phyloP scores from a whole-genome alignment of 2,797 vertebrate genomes.

The Schizothorax lantsangensis region DNA sequence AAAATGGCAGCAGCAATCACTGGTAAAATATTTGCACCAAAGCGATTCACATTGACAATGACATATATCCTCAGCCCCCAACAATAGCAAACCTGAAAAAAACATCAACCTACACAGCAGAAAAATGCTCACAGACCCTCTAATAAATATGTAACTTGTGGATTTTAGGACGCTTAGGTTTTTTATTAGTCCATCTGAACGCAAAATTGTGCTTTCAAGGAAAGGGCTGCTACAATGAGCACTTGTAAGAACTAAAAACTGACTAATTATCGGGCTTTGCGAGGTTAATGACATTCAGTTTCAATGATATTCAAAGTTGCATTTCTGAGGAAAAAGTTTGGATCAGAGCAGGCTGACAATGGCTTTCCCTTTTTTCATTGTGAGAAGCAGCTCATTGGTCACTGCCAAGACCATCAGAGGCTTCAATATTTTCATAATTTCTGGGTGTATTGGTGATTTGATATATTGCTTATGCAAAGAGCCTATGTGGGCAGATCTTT shows the following conservation, averaged over 20 bases:
- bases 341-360: constrained; percentile 25
- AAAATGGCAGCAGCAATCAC: not conserved
- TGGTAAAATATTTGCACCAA: not conserved
- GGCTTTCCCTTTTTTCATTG: not conserved
- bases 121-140: not conserved
- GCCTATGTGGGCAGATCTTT: not conserved
- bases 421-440: not conserved
- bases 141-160: not conserved
- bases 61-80: not conserved
- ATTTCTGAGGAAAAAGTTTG: not conserved
- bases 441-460: not conserved
- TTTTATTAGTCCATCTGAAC: not conserved
- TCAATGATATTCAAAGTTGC: not conserved
- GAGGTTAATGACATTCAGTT: not conserved
- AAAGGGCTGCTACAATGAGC: not conserved
- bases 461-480: not conserved
- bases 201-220: not conserved
- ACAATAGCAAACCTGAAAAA: not conserved
- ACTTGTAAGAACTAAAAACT: not conserved
- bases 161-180: not conserved
- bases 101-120: not conserved
- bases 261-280: not conserved
- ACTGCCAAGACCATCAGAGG: too few species aligned
- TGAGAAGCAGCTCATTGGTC: not conserved
- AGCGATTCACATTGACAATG: not conserved